Evolutionary conservation across 2,113 vertebrate species (phyloP).

Genomic region (Vicugna pacos): DNA sequence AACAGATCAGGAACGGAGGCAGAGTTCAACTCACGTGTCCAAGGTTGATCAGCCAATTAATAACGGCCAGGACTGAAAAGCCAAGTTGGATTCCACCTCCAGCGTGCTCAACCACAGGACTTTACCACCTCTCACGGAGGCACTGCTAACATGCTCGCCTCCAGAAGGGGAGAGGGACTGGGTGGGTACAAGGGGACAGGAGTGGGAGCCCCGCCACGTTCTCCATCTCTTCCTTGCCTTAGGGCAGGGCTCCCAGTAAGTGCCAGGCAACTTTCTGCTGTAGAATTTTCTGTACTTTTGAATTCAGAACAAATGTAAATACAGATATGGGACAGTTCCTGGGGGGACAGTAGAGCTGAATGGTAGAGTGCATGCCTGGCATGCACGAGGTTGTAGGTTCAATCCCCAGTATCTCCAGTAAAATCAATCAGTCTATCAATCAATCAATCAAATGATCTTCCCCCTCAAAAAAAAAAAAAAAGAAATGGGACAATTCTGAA

Average conservation of each 20-base stretch:
- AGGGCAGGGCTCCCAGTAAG: not conserved
- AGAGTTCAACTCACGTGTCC: not conserved
- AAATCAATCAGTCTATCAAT: too few species aligned
- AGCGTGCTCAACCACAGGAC: not conserved
- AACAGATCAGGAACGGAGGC: not conserved
- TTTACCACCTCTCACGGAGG: not conserved
- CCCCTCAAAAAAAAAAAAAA: too few species aligned
- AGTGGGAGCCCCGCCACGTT: accelerated
- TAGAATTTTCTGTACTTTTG: not conserved
- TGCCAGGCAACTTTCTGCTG: too few species aligned
- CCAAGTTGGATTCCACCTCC: not conserved
- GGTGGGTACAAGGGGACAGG: too few species aligned
- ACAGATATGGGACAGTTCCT: not conserved
- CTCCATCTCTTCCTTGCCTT: accelerated
- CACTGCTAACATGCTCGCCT: not conserved
- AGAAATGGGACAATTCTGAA: not conserved
- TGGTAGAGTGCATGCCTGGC: too few species aligned
- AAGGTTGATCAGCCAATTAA: not conserved
- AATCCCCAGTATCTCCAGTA: too few species aligned
- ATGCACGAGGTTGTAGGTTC: too few species aligned
- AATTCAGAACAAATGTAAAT: not conserved
- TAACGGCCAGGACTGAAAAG: not conserved
- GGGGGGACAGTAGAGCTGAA: too few species aligned
- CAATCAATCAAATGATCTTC: too few species aligned
- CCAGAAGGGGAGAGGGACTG: not conserved